Evolutionary conservation across 2,888 invertebrate species (phyloP).

Genomic region (Chrysopilus asiliformis): DNA sequence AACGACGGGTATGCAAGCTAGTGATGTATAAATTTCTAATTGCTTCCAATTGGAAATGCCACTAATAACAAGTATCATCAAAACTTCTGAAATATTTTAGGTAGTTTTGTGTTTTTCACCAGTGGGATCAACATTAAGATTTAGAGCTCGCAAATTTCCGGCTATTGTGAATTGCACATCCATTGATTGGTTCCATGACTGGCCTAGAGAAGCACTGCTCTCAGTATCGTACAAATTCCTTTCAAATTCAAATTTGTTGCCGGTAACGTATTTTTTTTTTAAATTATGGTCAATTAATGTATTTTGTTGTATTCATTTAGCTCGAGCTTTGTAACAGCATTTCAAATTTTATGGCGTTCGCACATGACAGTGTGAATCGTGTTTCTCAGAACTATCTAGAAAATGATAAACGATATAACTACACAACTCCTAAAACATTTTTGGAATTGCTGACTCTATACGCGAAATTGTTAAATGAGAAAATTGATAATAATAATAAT

Average conservation of each 20-base stretch:
- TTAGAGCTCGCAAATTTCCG: constrained; percentile 84
- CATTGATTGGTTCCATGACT: constrained; percentile 95
- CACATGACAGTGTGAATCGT: constrained; percentile 76
- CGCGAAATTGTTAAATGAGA: constrained; percentile 53
- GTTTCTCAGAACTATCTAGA: constrained; percentile 66
- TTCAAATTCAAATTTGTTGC: not conserved
- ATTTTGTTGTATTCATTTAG: too few species aligned
- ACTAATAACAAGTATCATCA: too few species aligned
- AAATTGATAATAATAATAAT: constrained; percentile 52
- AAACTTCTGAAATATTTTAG: too few species aligned
- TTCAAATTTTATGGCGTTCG: constrained; percentile 79
- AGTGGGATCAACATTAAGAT: constrained; percentile 75
- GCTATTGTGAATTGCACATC: constrained; percentile 85
- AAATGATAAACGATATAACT: constrained; percentile 84
- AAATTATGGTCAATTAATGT: too few species aligned
- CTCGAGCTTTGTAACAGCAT: constrained; percentile 46
- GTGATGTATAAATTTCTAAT: too few species aligned
- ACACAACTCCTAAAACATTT: constrained; percentile 93
- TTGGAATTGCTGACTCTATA: constrained; percentile 82
- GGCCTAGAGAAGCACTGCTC: constrained; percentile 82
- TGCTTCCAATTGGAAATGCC: too few species aligned
- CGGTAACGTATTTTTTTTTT: too few species aligned
- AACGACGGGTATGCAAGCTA: too few species aligned
- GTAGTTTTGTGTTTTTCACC: constrained; percentile 88
- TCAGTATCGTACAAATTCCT: constrained; percentile 80